Evolutionary conservation across 1,140 invertebrate species (phyloP), one percentile per base, ranked within the genome.

Genomic region (Glomeris maerens): DNA sequence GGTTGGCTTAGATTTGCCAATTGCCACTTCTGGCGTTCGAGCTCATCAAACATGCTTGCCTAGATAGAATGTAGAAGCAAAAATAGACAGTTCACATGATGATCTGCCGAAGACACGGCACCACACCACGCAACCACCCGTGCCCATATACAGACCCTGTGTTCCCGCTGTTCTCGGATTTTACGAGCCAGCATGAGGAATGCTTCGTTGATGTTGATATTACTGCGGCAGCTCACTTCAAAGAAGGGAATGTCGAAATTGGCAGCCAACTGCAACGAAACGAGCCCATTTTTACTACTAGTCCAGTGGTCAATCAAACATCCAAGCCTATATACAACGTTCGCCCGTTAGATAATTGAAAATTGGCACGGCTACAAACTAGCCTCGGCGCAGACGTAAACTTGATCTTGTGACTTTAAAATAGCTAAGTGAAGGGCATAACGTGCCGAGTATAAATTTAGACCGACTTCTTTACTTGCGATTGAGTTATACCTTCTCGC

Each of bases 221-320:
- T 83, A 52, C 81, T 80, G 67, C 91, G 91, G 64, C 86, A 91
- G 20, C 85, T 90, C 13, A 90, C 87, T 67, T 91, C 87, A 67
- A 86, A 88, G 64, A 90, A 91, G 39, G 87, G 85, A 74, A 91
- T 84, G 55, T 89, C 85, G 62, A 88, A 89, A 66, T 84, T 84
- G 60, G 88, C 83, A 1, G 86, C 87, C 62, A 91, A 78, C 82
- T 87, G 67, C 23, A 74, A 75, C 55, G 46, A 45, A 53, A 49
- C 45, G 7, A 22, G 20, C 17, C 53, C 48, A 49, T 28, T 36
- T n/a, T n/a, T n/a, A n/a, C n/a, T n/a, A n/a, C n/a, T n/a, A n/a
- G n/a, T n/a, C n/a, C n/a, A n/a, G n/a, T n/a, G n/a, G n/a, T n/a
- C n/a, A n/a, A n/a, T n/a, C n/a, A n/a, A n/a, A n/a, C n/a, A n/a